Base-by-base conservation (phyloP, 2,797 vertebrate species). In the Thripadectes ignobilis region DNA sequence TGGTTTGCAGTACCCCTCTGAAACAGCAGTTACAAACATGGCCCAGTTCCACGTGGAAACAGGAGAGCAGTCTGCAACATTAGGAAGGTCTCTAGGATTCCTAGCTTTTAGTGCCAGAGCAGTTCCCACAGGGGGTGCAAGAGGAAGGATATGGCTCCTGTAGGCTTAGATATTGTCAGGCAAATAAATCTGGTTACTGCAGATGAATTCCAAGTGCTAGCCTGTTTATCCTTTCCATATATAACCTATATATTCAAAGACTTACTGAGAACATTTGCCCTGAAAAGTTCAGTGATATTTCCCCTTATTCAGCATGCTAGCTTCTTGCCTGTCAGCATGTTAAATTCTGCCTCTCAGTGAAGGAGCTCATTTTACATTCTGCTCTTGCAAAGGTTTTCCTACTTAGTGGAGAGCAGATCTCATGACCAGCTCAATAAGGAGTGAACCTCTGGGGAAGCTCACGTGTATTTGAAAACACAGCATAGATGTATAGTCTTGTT, bases 131-230 rank as follows among this genome's bases (percentile, higher is more conserved):
- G 79, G 39, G 79, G 46, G 21, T 80, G 51, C 0, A 1, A 45
- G 65, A 85, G 87, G 84, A 97, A 91, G 87, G 80, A 48, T 75
- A 26, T 0, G 1, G 34, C 68, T 93, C 68, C 57, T 83, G 72
- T 2, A 6, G 36, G 27, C 86, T 88, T 62, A 51, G 32, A 38
- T 55, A 63, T 92, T 63, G 48, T 88, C 48, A 88, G 66, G 43
- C 46, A 83, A 74, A 80, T 61, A 74, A 75, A 79, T 82, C 27
- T 91, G 30, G 34, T 88, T 81, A 23, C 57, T 52, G 69, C 36
- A 78, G 54, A 58, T 78, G 34, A 83, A 72, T 58, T 74, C 38
- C 22, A 48, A 76, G 49, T 43, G 58, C 1, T 49, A 75, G 63
- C 14, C 74, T 79, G 12, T 61, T 73, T 45, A 58, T 79, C 12